Evolutionary conservation across 2,113 vertebrate species (phyloP), one percentile per base, ranked within the genome.

Genomic region (Oenanthe oenanthe): DNA sequence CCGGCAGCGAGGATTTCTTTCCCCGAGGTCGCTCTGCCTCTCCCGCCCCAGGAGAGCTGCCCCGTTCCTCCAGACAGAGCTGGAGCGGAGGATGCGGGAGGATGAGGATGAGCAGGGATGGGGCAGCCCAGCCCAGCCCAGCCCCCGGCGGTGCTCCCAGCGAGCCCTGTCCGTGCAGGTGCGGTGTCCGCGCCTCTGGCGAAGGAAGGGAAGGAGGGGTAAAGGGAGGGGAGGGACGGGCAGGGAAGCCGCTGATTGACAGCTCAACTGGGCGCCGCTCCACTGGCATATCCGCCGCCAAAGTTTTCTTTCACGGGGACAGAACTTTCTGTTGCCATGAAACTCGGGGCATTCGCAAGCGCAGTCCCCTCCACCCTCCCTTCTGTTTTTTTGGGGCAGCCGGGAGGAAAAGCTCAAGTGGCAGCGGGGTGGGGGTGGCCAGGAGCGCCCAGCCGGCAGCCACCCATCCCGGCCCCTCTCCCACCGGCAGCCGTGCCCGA

Each of bases 281-380:
- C 90, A 5, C 51, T 85, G 75, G 5, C 60, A 36, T 13, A 36
- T 70, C 31, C 79, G 73, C 76, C 38, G 40, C 70, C 83, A 31
- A 96, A 94, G 80, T 96, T 97, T 93, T 75, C 78, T 89, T 96
- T 89, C 78, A 38, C 75, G 32, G 38, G 47, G 66, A 93, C 36
- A 34, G 36, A 95, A 85, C 88, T 95, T 94, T 40, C 87, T 58
- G 92, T 97, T 97, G 85, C 91, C 63, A 47, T 86, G 93, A 81
- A 54, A 96, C 88, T 60, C 16, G 22, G 50, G 42, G 22, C 25
- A 62, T 86, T 84, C 73, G 42, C 60, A 26, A 89, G 51, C 20
- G 17, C 51, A 13, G 47, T 62, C 45, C 65, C 65, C 85, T 58
- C 40, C 16, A 11, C 8, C 7, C 40, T 24, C 32, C 17, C 34